These are phyloP conservation scores for Macrophya alboannulata DNA, from an alignment of 2,888 invertebrate species.

Conservation along the genomic window DNA sequence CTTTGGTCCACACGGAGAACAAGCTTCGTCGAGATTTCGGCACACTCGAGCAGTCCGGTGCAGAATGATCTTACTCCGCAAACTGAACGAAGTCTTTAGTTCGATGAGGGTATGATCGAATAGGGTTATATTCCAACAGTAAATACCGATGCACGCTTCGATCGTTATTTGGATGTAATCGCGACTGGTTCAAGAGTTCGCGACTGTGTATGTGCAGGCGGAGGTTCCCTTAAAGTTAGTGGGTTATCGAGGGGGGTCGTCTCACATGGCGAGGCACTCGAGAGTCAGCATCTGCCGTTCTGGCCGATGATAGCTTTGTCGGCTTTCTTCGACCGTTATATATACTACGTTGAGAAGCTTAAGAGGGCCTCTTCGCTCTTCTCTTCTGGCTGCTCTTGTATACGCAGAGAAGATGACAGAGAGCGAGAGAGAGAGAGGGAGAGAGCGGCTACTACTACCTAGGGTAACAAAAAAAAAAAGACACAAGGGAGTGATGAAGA, in stretches of 20 bases:
- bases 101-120: too few relatives aligned
- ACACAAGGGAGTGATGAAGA: background rate
- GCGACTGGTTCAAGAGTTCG: background rate
- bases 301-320: slow-evolving; percentile 75
- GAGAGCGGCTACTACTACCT: slow-evolving; percentile 18
- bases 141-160: too few relatives aligned
- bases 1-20: too few relatives aligned
- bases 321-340: slow-evolving; percentile 69
- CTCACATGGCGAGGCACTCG: slow-evolving; percentile 57
- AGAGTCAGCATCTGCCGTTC: slow-evolving; percentile 61
- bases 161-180: too few relatives aligned
- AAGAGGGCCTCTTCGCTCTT: slow-evolving; percentile 64
- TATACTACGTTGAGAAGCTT: slow-evolving; percentile 71
- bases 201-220: background rate
- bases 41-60: too few relatives aligned
- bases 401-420: background rate
- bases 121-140: too few relatives aligned
- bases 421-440: background rate
- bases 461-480: background rate
- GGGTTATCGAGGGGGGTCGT: slow-evolving; percentile 53
- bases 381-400: slow-evolving; percentile 42
- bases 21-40: too few relatives aligned
- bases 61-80: too few relatives aligned
- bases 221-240: slow-evolving; percentile 25
- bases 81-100: too few relatives aligned